Evolutionary conservation across 2,888 invertebrate genomes (phyloP).

Genomic region (Drosophila mimetica): DNA sequence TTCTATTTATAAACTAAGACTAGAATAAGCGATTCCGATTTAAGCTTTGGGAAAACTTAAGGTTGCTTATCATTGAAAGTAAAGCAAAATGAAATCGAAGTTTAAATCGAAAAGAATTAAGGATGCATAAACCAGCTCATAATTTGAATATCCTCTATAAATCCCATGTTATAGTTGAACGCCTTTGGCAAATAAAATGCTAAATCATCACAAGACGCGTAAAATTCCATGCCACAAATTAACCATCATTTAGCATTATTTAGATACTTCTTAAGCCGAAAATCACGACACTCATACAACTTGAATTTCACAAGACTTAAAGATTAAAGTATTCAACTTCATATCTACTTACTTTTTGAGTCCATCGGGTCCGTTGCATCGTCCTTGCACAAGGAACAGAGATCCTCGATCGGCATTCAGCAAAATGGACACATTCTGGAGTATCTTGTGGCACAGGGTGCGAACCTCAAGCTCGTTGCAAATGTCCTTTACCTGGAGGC

Average conservation of each 20-base stretch:
- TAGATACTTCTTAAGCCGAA: neutral
- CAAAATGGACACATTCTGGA: slow-evolving; percentile 96
- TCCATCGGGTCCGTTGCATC: slow-evolving; percentile 84
- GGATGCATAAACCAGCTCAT: no score
- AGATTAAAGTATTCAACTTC: no score
- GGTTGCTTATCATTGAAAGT: neutral
- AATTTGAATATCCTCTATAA: no score
- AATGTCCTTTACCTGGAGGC: slow-evolving; percentile 93
- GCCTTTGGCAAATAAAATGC: neutral
- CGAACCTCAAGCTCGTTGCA: slow-evolving; percentile 97
- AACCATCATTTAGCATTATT: slow-evolving; percentile 4
- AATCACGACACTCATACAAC: neutral
- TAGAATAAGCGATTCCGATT: neutral
- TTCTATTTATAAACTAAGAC: slow-evolving; percentile 4
- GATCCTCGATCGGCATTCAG: slow-evolving; percentile 97
- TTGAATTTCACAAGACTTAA: neutral
- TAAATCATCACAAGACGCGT: neutral
- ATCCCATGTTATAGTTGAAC: no score
- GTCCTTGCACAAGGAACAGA: slow-evolving; percentile 94
- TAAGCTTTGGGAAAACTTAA: no score
- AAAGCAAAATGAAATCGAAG: no score
- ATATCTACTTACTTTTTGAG: slow-evolving; percentile 83
- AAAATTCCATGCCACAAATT: neutral
- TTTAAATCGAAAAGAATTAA: no score
- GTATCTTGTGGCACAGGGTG: slow-evolving; percentile 97